Evolutionary conservation across 2,113 vertebrate genomes (phyloP).

Genomic region (Hyaena hyaena): DNA sequence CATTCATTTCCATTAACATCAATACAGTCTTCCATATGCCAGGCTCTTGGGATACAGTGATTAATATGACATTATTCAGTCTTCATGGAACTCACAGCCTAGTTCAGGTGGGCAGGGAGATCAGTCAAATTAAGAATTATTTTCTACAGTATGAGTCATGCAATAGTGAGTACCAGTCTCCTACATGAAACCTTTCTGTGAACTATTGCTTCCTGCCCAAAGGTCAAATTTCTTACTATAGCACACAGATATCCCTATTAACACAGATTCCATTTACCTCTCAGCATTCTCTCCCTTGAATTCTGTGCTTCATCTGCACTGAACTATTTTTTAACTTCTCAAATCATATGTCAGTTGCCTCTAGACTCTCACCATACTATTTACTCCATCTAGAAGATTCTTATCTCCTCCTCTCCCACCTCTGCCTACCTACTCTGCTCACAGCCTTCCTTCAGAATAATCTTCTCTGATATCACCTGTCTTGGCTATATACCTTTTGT

Average conservation of each 20-base stretch:
- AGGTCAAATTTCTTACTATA: not conserved
- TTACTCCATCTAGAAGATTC: not conserved
- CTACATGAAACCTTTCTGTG: constrained; percentile 52
- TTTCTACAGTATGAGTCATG: constrained; percentile 36
- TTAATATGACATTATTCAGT: not conserved
- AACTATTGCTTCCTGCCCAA: constrained; percentile 42
- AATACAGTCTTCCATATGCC: not conserved
- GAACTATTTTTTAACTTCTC: not conserved
- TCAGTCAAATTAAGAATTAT: constrained; percentile 44
- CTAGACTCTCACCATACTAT: not conserved
- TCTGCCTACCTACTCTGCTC: not conserved
- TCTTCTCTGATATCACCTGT: not conserved
- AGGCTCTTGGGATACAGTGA: not conserved
- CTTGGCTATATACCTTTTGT: not conserved
- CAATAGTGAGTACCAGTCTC: not conserved
- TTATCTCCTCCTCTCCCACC: not conserved
- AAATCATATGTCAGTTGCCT: not conserved
- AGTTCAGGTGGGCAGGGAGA: not conserved
- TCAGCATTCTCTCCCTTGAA: not conserved
- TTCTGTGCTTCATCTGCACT: not conserved
- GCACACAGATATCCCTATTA: not conserved
- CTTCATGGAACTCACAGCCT: not conserved
- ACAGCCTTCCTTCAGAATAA: not conserved
- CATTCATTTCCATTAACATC: constrained; percentile 26
- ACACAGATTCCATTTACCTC: not conserved